Conservation (phyloP, 2,797 vertebrate genomes). For the Aselliscus stoliczkanus region DNA sequence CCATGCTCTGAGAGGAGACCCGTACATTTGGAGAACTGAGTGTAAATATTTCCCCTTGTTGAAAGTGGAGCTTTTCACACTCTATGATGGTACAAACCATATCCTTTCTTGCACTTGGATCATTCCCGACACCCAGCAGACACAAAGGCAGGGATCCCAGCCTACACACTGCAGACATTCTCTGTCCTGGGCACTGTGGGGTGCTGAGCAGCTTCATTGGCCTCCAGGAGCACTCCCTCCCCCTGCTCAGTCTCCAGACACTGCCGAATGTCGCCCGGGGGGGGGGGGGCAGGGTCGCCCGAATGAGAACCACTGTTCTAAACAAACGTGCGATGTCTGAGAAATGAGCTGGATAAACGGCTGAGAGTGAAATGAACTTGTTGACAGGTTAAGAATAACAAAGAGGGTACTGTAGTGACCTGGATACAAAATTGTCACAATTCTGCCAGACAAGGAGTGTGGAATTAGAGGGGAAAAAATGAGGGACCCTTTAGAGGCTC, state of each 20-base stretch:
- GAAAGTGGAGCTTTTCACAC: neutral
- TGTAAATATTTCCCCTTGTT: neutral
- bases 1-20: too few relatives aligned
- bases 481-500: too few relatives aligned
- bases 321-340: neutral
- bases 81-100: neutral
- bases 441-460: neutral
- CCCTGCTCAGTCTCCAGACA: neutral
- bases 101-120: neutral
- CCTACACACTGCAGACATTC: rapidly evolving
- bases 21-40: rapidly evolving
- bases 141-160: rapidly evolving
- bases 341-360: neutral
- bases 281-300: neutral
- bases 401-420: neutral
- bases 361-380: neutral
- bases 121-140: neutral
- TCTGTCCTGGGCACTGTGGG: neutral
- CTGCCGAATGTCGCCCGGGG: neutral
- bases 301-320: neutral
- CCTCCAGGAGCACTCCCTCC: neutral
- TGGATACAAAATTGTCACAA: too few relatives aligned
- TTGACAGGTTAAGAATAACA: neutral
- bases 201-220: neutral
- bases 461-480: neutral